Percentiles rank a stretch among this genome's conserved stretches.
Evolutionary conservation across 2,888 invertebrate genomes (phyloP).

Genomic region (Baccha elongata): DNA sequence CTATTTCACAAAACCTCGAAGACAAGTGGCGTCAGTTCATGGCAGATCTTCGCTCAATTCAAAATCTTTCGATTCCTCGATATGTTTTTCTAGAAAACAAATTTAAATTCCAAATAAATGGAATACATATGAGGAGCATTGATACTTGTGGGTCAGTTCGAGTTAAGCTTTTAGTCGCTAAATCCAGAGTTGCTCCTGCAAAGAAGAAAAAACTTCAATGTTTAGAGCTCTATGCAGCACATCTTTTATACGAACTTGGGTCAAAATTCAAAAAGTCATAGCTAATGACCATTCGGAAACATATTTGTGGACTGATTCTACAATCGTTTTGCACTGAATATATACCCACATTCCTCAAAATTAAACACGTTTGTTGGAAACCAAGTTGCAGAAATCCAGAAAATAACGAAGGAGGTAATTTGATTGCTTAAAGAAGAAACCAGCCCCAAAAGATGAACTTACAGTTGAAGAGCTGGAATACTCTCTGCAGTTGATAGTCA

Average conservation of each 20-base stretch:
- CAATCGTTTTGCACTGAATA: constrained; percentile 59
- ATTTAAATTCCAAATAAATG: constrained; percentile 40
- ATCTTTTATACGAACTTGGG: constrained; percentile 55
- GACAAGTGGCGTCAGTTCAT: constrained; percentile 25
- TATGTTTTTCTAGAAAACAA: background rate
- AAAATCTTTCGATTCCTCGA: constrained; percentile 23
- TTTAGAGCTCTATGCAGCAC: constrained; percentile 58
- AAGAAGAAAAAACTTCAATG: constrained; percentile 61
- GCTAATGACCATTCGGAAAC: background rate
- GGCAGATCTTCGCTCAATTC: constrained; percentile 5
- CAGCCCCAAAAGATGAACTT: background rate
- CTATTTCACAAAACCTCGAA: constrained; percentile 11
- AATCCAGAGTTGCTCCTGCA: constrained; percentile 63
- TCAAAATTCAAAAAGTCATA: constrained; percentile 9
- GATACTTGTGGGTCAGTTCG: constrained; percentile 14
- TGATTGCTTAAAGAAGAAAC: constrained; percentile 6
- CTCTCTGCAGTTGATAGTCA: background rate
- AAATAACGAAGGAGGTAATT: constrained; percentile 5
- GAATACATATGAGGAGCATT: constrained; percentile 40
- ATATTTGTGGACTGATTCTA: constrained; percentile 62
- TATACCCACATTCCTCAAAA: constrained; percentile 54
- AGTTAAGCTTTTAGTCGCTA: constrained; percentile 48
- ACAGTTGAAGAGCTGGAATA: background rate
- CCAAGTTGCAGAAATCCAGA: constrained; percentile 51
- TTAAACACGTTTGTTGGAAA: constrained; percentile 66